These are phyloP conservation scores for Sterrhoptilus dennistouni DNA, from an alignment of 2,113 vertebrate genomes.

Conservation along the genomic window DNA sequence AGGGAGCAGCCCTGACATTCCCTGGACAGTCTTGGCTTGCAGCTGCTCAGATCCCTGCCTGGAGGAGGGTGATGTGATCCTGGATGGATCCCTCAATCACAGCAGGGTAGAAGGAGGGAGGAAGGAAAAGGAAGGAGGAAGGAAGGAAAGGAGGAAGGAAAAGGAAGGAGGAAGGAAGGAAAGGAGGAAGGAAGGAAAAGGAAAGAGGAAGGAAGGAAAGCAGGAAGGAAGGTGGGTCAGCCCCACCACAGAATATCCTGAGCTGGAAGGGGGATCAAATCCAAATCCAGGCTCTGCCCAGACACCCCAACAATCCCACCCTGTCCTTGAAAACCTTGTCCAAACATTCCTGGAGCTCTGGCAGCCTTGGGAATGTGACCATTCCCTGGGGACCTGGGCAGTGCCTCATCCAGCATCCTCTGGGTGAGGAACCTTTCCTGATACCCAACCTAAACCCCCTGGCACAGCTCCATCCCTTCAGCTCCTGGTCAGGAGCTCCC, in stretches of 20 bases:
- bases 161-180: neutral
- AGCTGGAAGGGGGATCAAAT: neutral
- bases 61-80: neutral
- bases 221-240: neutral
- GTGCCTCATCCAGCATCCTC: neutral
- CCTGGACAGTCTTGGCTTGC: neutral
- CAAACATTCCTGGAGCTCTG: neutral
- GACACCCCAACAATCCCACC: neutral
- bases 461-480: neutral
- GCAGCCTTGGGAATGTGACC: neutral
- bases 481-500: neutral
- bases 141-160: neutral
- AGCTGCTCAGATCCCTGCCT: neutral
- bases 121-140: neutral
- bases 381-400: neutral
- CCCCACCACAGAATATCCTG: neutral
- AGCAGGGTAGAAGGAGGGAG: neutral
- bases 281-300: neutral
- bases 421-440: neutral
- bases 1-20: neutral
- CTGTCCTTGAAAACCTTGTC: rapidly evolving
- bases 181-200: neutral
- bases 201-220: neutral
- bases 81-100: neutral
- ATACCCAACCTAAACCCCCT: neutral